These are phyloP conservation scores for Solea solea DNA, from an alignment of 2,113 vertebrate species.

Conservation along the genomic window DNA sequence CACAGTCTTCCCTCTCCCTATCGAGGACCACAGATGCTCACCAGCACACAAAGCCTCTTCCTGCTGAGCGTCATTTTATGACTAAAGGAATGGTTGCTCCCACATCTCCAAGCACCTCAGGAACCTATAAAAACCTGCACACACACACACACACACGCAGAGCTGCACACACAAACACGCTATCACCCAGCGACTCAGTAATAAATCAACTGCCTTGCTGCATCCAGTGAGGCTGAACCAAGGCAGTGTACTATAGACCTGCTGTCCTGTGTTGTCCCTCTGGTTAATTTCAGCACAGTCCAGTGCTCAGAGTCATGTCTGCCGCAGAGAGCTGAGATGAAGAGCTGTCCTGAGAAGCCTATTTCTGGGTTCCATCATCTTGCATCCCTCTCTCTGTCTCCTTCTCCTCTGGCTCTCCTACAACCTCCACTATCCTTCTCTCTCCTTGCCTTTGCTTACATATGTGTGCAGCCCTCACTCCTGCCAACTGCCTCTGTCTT, in stretches of 20 bases:
- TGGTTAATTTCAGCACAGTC: constrained; percentile 74
- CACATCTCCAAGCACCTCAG: constrained; percentile 53
- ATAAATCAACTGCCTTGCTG: constrained; percentile 79
- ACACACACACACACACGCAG: constrained; percentile 34
- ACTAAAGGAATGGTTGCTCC: constrained; percentile 72
- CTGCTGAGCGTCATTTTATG: constrained; percentile 75
- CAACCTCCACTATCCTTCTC: constrained; percentile 50
- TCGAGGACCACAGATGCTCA: constrained; percentile 61
- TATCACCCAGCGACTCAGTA: constrained; percentile 68
- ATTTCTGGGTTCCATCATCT: constrained; percentile 73
- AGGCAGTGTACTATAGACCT: constrained; percentile 65
- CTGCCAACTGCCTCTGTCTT: constrained; percentile 61
- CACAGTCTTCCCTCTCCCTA: constrained; percentile 64
- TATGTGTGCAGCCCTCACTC: constrained; percentile 60
- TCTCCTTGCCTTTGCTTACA: constrained; percentile 46
- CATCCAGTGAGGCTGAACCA: constrained; percentile 68
- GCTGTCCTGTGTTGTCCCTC: constrained; percentile 69
- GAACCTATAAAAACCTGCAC: constrained; percentile 63
- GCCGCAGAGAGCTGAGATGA: constrained; percentile 60
- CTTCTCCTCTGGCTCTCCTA: constrained; percentile 48
- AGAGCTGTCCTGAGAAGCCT: constrained; percentile 64
- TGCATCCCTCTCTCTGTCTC: constrained; percentile 38
- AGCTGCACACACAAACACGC: constrained; percentile 52
- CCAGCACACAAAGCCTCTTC: constrained; percentile 63
- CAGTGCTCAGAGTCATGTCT: constrained; percentile 71